Evolutionary conservation across 1,140 invertebrate genomes (phyloP).

Genomic region (Ptiloglossa arizonensis): DNA sequence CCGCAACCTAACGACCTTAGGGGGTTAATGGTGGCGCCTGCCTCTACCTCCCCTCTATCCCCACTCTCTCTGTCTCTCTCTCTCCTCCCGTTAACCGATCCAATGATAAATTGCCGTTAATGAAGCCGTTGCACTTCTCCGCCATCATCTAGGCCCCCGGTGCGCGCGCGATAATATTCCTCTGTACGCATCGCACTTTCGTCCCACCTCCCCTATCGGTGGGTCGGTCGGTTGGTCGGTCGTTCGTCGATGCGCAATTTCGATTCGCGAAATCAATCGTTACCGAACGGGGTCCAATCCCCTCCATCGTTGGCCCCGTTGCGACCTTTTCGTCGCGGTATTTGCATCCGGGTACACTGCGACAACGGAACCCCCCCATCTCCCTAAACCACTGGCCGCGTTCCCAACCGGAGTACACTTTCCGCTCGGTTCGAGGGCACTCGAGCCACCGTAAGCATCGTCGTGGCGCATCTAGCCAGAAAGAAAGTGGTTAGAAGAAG

Average conservation of each 20-base stretch:
- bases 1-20: constrained; percentile 79
- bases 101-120: constrained; percentile 80
- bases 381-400: constrained; percentile 52
- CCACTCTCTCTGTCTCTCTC: too few species aligned
- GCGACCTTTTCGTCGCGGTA: constrained; percentile 28
- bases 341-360: constrained; percentile 52
- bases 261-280: constrained; percentile 65
- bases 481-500: constrained; percentile 61
- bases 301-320: not conserved
- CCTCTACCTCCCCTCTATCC: constrained; percentile 46
- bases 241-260: constrained; percentile 44
- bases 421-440: constrained; percentile 42
- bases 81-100: constrained; percentile 57
- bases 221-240: too few species aligned
- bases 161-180: constrained; percentile 11
- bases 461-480: constrained; percentile 48
- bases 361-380: constrained; percentile 39
- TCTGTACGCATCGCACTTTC: constrained; percentile 5
- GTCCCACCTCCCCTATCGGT: too few species aligned
- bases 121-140: constrained; percentile 70
- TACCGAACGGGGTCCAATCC: constrained; percentile 20
- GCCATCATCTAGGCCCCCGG: constrained; percentile 42
- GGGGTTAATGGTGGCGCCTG: constrained; percentile 74
- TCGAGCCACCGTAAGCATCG: constrained; percentile 57
- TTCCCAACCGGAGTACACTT: constrained; percentile 64